Evolutionary conservation across 1,140 invertebrate genomes (phyloP), one percentile per base, ranked within the genome.

Genomic region (Penaeus chinensis): DNA sequence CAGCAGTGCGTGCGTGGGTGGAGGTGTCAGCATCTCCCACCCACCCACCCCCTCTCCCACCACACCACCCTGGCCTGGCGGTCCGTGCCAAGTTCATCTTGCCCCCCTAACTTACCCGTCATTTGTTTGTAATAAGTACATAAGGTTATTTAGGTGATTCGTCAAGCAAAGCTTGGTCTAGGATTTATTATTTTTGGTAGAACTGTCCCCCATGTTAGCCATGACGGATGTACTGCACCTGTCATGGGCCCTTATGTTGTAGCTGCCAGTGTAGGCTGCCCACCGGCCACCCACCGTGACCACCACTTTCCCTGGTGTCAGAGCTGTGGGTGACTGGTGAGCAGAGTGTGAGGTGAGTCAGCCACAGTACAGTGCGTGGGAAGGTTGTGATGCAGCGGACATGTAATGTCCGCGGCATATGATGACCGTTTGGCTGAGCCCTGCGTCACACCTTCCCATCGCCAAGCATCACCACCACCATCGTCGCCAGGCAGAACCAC

Each of bases 111-210:
- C 86, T 87, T 87, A 87, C 86, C 85, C 74, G 86, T 87, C 86
- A 87, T 87, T 87, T 87, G 86, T 87, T 87, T 87, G 69, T 87
- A 87, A 87, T 87, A 83, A 87, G 81, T 87, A 87, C 66, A 87
- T 87, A 87, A 87, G 86, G 86, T 87, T 87, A 87, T 87, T 87
- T 87, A 87, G 86, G 86, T 87, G 86, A 87, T 80, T 87, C 86
- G 82, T 87, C 86, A 87, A 87, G 86, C 86, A 87, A 87, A 87
- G 86, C 86, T 87, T 87, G 86, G 79, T 87, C 80, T 87, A 87
- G 86, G 80, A 87, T 87, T 87, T 76, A 87, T 87, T 87, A 87
- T 87, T 87, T 87, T 87, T 87, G 86, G 86, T 87, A 87, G 86
- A 87, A 87, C 81, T 87, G 86, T 69, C 86, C 86, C 85, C 32